Percentiles rank a stretch among this genome's conserved stretches.
Conservation (phyloP, 2,888 invertebrate species). For the Perizoma affinitatum region DNA sequence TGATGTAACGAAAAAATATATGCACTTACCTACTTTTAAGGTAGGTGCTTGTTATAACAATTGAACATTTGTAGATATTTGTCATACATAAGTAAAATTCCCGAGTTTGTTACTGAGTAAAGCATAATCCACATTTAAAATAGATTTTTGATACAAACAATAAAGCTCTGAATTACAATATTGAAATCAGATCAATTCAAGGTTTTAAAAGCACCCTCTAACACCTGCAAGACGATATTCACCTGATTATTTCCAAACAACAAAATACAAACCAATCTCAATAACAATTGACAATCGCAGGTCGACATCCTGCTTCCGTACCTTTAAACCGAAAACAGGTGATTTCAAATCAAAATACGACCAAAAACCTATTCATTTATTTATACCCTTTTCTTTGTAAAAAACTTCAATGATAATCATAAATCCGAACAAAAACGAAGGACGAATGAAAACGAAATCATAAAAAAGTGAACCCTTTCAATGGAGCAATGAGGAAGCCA, state of each 20-base stretch:
- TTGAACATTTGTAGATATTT: too few relatives aligned
- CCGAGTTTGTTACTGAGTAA: too few relatives aligned
- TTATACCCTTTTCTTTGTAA: conserved; percentile 63
- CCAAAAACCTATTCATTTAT: conserved; percentile 59
- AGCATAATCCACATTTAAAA: too few relatives aligned
- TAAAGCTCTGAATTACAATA: conserved; percentile 3
- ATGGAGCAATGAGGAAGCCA: conserved; percentile 36
- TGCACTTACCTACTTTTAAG: conserved; percentile 9
- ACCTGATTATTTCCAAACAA: conserved; percentile 31
- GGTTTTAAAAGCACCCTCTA: conserved; percentile 6
- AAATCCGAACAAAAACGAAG: conserved; percentile 49
- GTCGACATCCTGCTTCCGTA: conserved; percentile 73
- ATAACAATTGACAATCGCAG: conserved; percentile 48
- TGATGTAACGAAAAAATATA: conserved; percentile 16
- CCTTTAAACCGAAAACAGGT: conserved; percentile 63
- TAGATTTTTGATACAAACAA: neutral
- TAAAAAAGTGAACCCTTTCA: conserved; percentile 42
- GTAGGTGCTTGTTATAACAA: too few relatives aligned
- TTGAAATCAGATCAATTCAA: conserved; percentile 8
- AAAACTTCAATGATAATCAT: conserved; percentile 51
- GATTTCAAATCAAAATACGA: conserved; percentile 51
- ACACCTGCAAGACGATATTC: conserved; percentile 21
- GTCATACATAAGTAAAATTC: too few relatives aligned
- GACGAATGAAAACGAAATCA: conserved; percentile 59
- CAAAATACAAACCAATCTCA: conserved; percentile 42